Conservation (phyloP, 2,113 vertebrate species). For the Sclerurus mexicanus region DNA sequence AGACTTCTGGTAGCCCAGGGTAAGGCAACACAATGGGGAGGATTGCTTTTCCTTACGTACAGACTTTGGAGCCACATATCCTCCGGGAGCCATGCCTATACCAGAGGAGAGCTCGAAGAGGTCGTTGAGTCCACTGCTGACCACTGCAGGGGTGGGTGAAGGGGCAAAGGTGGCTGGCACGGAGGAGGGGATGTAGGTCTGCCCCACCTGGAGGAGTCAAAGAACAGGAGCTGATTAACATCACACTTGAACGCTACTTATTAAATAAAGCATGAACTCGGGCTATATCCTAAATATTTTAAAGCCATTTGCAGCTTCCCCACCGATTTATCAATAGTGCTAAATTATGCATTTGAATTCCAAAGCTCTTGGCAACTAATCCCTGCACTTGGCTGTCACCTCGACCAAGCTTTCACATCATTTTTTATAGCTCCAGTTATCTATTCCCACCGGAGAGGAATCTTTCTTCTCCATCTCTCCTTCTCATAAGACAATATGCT, state of each 20-base stretch:
- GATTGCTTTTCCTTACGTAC: constrained; percentile 75
- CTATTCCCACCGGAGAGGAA: not conserved
- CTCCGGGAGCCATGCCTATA: constrained; percentile 92
- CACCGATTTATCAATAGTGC: constrained; percentile 20
- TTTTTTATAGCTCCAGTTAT: constrained; percentile 37
- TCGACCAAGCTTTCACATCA: not conserved
- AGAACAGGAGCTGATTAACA: not conserved
- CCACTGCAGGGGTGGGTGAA: constrained; percentile 92
- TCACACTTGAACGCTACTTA: not conserved
- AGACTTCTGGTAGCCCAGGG: not conserved
- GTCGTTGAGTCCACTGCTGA: constrained; percentile 92
- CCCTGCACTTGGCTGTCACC: constrained; percentile 8
- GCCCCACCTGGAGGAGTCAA: constrained; percentile 85
- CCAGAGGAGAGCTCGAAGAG: constrained; percentile 94
- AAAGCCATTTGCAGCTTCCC: constrained; percentile 6
- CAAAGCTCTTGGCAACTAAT: constrained; percentile 28
- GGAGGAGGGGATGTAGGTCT: constrained; percentile 93
- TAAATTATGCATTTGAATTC: constrained; percentile 54
- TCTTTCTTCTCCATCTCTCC: not conserved
- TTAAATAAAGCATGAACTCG: not conserved
- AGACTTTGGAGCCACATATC: constrained; percentile 86
- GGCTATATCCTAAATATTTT: constrained; percentile 52
- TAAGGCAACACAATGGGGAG: not conserved
- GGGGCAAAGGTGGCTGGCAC: constrained; percentile 96
- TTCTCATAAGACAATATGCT: not conserved